Conservation (phyloP, 1,140 invertebrate species). For the Drosophila nikananu region DNA sequence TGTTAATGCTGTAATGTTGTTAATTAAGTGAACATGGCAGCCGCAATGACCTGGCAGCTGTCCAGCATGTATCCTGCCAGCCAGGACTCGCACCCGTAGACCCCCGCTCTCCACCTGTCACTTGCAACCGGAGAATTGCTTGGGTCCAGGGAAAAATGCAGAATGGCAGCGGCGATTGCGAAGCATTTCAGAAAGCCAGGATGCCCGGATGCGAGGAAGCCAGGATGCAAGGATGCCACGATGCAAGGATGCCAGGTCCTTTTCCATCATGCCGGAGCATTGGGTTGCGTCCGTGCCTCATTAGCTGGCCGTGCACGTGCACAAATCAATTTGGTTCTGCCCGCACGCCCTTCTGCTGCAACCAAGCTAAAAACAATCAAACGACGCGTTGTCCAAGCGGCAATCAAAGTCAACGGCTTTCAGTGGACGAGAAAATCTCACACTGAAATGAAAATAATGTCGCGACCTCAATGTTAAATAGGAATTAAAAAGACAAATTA, state of each 20-base stretch:
- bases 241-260: constrained; percentile 7
- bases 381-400: constrained; percentile 71
- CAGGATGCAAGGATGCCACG: neutral
- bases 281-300: constrained; percentile 44
- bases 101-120: constrained; percentile 25
- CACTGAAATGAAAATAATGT: constrained; percentile 2
- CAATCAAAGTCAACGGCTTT: constrained; percentile 70
- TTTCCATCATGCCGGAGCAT: constrained; percentile 14
- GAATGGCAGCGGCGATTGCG: constrained; percentile 53
- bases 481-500: neutral
- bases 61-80: constrained; percentile 35
- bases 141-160: constrained; percentile 19
- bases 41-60: constrained; percentile 44
- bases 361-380: constrained; percentile 67
- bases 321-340: constrained; percentile 73
- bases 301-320: constrained; percentile 77
- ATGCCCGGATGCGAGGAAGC: constrained; percentile 6
- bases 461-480: neutral
- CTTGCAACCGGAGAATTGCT: constrained; percentile 35
- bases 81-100: neutral
- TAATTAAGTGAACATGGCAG: constrained; percentile 66
- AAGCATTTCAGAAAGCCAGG: constrained; percentile 33
- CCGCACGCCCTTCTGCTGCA: constrained; percentile 21
- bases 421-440: constrained; percentile 42
- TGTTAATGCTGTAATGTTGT: constrained; percentile 68